Base-by-base conservation (phyloP, 2,797 vertebrate species). In the Mormyrops boulengeri region DNA sequence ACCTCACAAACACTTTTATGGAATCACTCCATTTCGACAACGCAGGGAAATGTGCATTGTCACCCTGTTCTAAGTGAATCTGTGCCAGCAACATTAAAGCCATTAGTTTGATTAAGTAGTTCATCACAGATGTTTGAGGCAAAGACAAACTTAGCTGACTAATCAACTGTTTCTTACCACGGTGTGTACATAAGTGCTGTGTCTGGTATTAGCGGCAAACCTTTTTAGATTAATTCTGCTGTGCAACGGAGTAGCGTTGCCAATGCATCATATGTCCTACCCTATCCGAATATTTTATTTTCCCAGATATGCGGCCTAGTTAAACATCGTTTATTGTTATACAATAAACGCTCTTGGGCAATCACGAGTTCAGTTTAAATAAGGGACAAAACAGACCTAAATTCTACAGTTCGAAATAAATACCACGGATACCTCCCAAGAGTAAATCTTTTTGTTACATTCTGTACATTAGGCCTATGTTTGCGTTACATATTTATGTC, bases 81-180 rank as follows among this genome's bases (percentile, higher is more conserved):
- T 41, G 55, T 22, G 50, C 88, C 30, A 77, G 66, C 44, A 77
- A 44, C 4, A 82, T 41, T n/a, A 34, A 53, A 55, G 11, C 7
- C 44, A 77, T 53, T 89, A 85, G 49, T 77, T 69, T 77, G 85
- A 89, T 89, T 52, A 89, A 22, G 38, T 38, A 53, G 44, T 89
- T 55, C 89, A 89, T 30, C 34, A 89, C 53, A 66, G 84, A 86
- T 53, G 26, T 85, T 34, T 69, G 77, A 41, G 52, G 38, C 30
- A 73, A 73, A 62, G 60, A 85, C 60, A 19, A 26, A 26, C 47
- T 85, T 47, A 69, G 57, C 60, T 89, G 89, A 52, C 66, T 88
- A 57, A 55, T 88, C 62, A 88, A 69, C 7, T 52, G 17, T 19
- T 77, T 82, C 69, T 38, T 38, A 30, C 49, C 57, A 38, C 17